Percentiles rank a stretch among this genome's conserved stretches.
phyloP scores from a whole-genome alignment of 2,113 vertebrate genomes.

The Tetrax tetrax region DNA sequence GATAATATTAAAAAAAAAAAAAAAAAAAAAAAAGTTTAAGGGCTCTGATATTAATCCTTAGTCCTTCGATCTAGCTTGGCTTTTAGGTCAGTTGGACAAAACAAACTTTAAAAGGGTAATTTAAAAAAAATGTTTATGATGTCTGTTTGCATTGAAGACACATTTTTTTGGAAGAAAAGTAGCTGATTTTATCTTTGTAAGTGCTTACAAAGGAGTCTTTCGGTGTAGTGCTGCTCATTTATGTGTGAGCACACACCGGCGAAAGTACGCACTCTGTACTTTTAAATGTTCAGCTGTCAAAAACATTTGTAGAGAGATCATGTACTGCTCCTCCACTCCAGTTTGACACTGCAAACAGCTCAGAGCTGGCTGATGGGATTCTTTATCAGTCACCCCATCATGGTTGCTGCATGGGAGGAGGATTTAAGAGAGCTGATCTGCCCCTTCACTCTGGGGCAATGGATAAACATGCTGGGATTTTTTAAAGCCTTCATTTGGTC shows the following conservation, averaged over 20 bases:
- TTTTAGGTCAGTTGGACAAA: neutral
- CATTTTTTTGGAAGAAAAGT: neutral
- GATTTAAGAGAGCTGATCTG: conserved; percentile 57
- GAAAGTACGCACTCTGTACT: neutral
- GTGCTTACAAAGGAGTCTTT: neutral
- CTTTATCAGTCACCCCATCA: conserved; percentile 60
- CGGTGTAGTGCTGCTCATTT: neutral
- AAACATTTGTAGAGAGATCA: neutral
- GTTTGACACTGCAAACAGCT: conserved; percentile 39
- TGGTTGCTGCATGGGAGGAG: conserved; percentile 27
- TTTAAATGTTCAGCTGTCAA: neutral
- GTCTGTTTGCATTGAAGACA: neutral
- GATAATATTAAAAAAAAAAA: neutral
- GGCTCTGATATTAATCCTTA: neutral
- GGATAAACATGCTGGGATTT: conserved; percentile 42
- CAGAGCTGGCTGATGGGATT: conserved; percentile 32
- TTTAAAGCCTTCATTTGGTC: conserved; percentile 54
- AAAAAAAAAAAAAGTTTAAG: neutral
- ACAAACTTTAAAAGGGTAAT: neutral
- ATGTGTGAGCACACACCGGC: neutral
- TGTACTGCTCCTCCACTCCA: neutral
- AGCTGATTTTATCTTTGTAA: neutral
- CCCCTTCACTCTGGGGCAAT: conserved; percentile 45
- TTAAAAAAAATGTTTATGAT: neutral
- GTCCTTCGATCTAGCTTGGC: neutral